Percentiles rank a stretch among this genome's conserved stretches.
These are phyloP conservation scores for Dinomys branickii DNA, from an alignment of 2,113 vertebrate species.

Conservation along the genomic window DNA sequence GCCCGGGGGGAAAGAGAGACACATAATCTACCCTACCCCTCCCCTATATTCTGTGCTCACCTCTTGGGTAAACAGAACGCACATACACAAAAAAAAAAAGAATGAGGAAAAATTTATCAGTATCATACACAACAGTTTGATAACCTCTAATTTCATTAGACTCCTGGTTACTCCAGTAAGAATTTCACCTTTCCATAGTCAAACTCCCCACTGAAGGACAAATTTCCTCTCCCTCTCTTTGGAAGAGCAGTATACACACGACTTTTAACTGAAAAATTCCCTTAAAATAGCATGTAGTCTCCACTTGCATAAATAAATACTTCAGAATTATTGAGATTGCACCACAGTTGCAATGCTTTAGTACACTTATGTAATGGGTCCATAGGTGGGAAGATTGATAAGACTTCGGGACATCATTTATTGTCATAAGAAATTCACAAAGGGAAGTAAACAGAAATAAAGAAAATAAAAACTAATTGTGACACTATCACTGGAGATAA, in stretches of 20 bases:
- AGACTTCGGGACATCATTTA: background rate
- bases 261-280: background rate
- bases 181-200: background rate
- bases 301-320: background rate
- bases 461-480: constrained; percentile 19
- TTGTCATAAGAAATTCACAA: constrained; percentile 9
- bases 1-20: background rate
- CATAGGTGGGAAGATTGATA: background rate
- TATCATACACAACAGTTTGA: background rate
- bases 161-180: background rate
- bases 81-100: background rate
- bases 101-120: background rate
- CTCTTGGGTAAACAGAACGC: background rate
- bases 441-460: background rate
- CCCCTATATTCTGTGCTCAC: background rate
- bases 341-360: background rate
- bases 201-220: background rate
- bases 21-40: background rate
- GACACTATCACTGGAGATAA: background rate
- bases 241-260: background rate
- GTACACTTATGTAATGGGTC: background rate
- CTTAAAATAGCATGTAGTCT: constrained; percentile 25
- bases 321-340: background rate
- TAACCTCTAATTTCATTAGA: background rate
- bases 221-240: background rate